Percentiles rank a stretch among this genome's conserved stretches.
Conservation (phyloP, 2,888 invertebrate genomes). For the Eupeodes latifasciatus region DNA sequence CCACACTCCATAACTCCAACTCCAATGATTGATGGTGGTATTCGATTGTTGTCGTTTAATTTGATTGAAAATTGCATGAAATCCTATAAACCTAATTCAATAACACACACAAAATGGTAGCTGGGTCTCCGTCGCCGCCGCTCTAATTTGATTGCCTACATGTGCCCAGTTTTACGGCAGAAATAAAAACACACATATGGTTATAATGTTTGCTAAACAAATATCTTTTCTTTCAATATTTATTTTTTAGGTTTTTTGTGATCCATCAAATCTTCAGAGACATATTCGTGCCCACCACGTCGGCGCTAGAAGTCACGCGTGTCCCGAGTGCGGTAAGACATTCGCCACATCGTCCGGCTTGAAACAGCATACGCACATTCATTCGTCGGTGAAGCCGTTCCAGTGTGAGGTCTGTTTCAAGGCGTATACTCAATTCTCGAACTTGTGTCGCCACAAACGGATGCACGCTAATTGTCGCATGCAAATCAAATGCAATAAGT, state of each 20-base stretch:
- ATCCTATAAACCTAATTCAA: constrained; percentile 54
- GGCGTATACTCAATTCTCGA: constrained; percentile 99
- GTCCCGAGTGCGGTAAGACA: constrained; percentile 99
- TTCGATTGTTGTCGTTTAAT: constrained; percentile 69
- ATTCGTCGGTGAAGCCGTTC: constrained; percentile 99
- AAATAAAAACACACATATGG: neutral
- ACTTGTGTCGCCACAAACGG: constrained; percentile 99
- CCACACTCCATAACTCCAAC: neutral
- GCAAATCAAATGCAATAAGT: constrained; percentile 97
- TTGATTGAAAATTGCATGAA: constrained; percentile 76
- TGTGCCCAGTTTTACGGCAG: constrained; percentile 43
- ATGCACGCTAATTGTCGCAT: constrained; percentile 98
- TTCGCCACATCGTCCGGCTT: constrained; percentile 98
- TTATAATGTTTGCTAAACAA: constrained; percentile 60
- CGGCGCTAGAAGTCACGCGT: constrained; percentile 98
- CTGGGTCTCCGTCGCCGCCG: constrained; percentile 66
- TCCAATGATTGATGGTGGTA: constrained; percentile 71
- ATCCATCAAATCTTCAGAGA: constrained; percentile 97
- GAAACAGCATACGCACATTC: constrained; percentile 99
- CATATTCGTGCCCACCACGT: constrained; percentile 98
- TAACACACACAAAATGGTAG: constrained; percentile 73
- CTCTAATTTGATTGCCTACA: constrained; percentile 67
- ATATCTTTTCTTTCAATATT: constrained; percentile 42
- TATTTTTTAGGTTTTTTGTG: constrained; percentile 93
- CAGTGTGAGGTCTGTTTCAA: constrained; percentile 98